phyloP scores from a whole-genome alignment of 2,888 invertebrate genomes.

The Eulithis testata region DNA sequence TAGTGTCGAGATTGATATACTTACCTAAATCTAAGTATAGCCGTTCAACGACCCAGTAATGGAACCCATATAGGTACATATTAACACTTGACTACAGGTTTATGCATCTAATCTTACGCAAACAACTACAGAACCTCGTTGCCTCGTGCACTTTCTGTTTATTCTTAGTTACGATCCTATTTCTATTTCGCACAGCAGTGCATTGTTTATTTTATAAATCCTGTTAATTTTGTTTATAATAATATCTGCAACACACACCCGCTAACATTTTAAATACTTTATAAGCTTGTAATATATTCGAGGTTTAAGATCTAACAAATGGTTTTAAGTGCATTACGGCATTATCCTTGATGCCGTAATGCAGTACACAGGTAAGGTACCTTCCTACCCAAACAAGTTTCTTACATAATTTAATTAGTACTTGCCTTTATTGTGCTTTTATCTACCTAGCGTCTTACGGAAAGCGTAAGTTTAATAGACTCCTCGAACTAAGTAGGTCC shows the following conservation, averaged over 20 bases:
- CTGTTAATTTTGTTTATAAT: conserved; percentile 53
- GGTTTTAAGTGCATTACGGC: too few species aligned
- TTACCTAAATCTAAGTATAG: conserved; percentile 19
- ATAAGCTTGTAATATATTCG: conserved; percentile 25
- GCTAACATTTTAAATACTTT: conserved; percentile 30
- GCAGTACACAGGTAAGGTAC: neutral
- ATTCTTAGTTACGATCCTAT: conserved; percentile 69
- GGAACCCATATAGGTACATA: conserved; percentile 48
- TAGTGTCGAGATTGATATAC: conserved; percentile 51
- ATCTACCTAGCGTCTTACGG: too few species aligned
- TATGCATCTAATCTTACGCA: conserved; percentile 69
- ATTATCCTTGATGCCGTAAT: neutral
- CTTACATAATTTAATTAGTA: neutral
- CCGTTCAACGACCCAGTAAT: conserved; percentile 45
- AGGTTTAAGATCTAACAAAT: neutral
- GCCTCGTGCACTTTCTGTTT: conserved; percentile 60
- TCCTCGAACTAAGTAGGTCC: too few species aligned
- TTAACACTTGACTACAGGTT: conserved; percentile 58
- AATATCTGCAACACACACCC: conserved; percentile 40
- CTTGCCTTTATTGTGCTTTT: neutral
- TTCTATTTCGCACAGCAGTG: conserved; percentile 54
- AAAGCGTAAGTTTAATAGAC: too few species aligned
- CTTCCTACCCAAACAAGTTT: neutral
- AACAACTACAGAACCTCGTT: conserved; percentile 57
- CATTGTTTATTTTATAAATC: conserved; percentile 60